phyloP scores from a whole-genome alignment of 35 echinoderm and acorn worm genomes.

The Ophiothrix spiculata region DNA sequence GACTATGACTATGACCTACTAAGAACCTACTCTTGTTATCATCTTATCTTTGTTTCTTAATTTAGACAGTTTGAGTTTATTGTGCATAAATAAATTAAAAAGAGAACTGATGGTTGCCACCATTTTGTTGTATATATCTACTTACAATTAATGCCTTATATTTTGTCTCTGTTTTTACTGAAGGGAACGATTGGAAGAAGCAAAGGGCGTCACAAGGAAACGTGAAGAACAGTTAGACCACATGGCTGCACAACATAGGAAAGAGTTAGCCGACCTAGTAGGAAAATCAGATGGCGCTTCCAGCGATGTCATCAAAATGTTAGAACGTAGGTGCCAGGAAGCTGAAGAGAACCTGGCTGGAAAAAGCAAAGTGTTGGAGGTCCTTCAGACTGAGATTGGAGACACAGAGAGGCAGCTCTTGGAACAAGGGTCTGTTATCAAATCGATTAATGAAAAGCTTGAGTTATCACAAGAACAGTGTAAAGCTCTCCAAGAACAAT shows the following conservation, averaged over 20 bases:
- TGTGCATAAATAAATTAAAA: too few species aligned
- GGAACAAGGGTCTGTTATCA: constrained; percentile 59
- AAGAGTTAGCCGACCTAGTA: constrained; percentile 23
- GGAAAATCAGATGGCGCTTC: constrained; percentile 19
- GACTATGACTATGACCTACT: too few species aligned
- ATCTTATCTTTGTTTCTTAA: too few species aligned
- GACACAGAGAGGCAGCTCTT: constrained; percentile 73
- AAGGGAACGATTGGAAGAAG: constrained; percentile 32
- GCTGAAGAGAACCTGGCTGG: constrained; percentile 72
- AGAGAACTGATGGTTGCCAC: too few species aligned
- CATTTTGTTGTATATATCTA: too few species aligned
- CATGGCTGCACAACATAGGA: constrained; percentile 27
- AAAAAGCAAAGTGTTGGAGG: constrained; percentile 73
- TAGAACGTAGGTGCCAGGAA: constrained; percentile 77
- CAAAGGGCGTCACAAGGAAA: constrained; percentile 15
- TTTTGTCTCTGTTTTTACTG: too few species aligned
- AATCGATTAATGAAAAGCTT: constrained; percentile 70
- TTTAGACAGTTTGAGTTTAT: too few species aligned
- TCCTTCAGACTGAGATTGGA: constrained; percentile 78
- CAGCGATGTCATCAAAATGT: constrained; percentile 3
- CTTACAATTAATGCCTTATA: too few species aligned
- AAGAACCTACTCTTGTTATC: too few species aligned
- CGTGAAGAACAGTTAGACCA: constrained; percentile 38
- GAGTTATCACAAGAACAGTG: constrained; percentile 76
- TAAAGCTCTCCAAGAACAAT: constrained; percentile 67